Base-by-base conservation (phyloP, 1,140 invertebrate species). In the Drosophila sulfurigaster region DNA sequence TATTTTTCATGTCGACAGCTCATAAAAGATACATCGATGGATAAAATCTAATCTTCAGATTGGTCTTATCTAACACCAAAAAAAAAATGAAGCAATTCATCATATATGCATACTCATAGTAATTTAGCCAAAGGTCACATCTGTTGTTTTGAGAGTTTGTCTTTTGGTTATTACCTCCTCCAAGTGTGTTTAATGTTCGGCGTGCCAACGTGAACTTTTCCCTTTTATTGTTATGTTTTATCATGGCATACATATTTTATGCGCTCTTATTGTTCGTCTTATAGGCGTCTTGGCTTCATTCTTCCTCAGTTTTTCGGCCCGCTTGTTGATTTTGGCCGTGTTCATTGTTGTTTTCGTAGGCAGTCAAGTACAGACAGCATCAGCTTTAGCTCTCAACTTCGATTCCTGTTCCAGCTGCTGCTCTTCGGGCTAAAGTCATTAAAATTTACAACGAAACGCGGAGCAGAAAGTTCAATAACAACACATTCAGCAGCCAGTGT, bases 391-490 rank as follows among this genome's bases (percentile, higher is more conserved):
- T 15, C 46, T 20, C 13, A 43, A 43, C 60, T 38, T 59, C 46
- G 41, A 15, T 43, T 58, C 20, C 41, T 54, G 13, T 25, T 25
- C 16, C 32, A 43, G 8, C 38, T 66, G 28, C 8, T 48, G n/a
- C 25, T 57, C 43, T 25, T 52, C 8, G 25, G 35, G 45, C 13
- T 28, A 60, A 58, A 78, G 68, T 78, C 81, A 74, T 83, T 85
- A 85, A 83, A 83, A 81, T 81, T 70, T 71, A 78, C 57, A 83
- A 74, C 75, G 52, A 46, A 62, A 48, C 60, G 59, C 45, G 45
- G 41, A 38, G 41, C 69, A 76, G 49, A 59, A 83, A 82, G 71
- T 79, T 79, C 48, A 79, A 68, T 66, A 67, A 41, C 28, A 62
- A 30, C 32, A 45, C 60, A 32, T 32, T 25, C 57, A 13, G 7